These are phyloP conservation scores for Papilio polytes DNA, from an alignment of 1,140 invertebrate genomes.

Conservation along the genomic window DNA sequence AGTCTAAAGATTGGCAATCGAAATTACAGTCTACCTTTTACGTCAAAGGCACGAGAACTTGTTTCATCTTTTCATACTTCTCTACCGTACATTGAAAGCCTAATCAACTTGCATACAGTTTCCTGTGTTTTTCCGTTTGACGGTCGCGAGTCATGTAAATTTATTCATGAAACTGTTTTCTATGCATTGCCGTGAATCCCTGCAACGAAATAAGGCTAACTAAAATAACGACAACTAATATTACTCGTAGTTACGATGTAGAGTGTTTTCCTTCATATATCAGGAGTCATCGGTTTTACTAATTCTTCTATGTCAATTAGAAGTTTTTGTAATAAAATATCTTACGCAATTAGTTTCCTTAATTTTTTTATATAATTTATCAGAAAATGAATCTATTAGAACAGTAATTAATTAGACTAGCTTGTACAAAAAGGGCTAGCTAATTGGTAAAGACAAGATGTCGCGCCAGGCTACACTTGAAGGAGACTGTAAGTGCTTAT, in stretches of 20 bases:
- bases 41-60: not conserved
- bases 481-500: conserved; percentile 42
- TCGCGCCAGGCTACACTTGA: conserved; percentile 45
- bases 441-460: not conserved
- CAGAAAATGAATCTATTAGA: not conserved
- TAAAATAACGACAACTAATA: conserved; percentile 37
- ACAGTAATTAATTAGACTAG: not conserved
- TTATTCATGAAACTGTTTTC: conserved; percentile 63
- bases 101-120: conserved; percentile 9
- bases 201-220: conserved; percentile 39
- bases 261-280: too few relatives aligned
- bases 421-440: not conserved
- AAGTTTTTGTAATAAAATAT: too few relatives aligned
- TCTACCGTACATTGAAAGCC: not conserved
- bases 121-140: conserved; percentile 34
- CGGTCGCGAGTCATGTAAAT: conserved; percentile 49
- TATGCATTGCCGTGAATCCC: conserved; percentile 54
- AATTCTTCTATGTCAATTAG: too few relatives aligned
- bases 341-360: too few relatives aligned
- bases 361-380: too few relatives aligned
- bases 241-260: conserved; percentile 26
- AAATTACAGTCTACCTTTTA: not conserved
- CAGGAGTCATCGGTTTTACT: too few relatives aligned
- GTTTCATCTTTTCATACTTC: not conserved
- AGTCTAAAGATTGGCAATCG: not conserved